These are phyloP conservation scores for Oceanodroma tethys DNA, from an alignment of 2,113 vertebrate species.

Conservation along the genomic window DNA sequence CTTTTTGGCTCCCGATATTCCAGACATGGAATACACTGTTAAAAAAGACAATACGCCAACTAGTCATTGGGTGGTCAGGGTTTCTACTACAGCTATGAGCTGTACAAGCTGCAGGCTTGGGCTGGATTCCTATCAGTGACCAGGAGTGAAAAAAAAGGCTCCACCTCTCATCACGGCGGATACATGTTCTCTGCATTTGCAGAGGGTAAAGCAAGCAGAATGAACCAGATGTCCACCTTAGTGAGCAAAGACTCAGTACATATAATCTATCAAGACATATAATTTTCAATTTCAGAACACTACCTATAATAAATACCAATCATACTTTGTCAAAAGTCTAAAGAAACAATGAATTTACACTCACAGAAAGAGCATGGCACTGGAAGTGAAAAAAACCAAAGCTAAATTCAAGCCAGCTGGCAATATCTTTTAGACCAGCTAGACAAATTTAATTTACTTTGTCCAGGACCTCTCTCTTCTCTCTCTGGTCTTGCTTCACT, in stretches of 20 bases:
- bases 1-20: not conserved
- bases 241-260: not conserved
- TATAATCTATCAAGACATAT: not conserved
- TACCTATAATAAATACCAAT: not conserved
- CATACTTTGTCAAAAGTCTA: not conserved
- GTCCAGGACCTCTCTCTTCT: not conserved
- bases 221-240: not conserved
- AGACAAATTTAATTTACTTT: constrained; percentile 34
- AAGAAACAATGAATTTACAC: not conserved
- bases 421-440: not conserved
- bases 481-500: constrained; percentile 4
- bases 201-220: not conserved
- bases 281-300: not conserved
- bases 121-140: not conserved
- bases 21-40: not conserved
- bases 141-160: not conserved
- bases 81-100: not conserved
- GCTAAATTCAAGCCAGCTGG: constrained; percentile 1
- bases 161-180: not conserved
- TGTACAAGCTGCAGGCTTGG: not conserved
- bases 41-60: not conserved
- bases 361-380: not conserved
- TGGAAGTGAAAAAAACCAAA: not conserved
- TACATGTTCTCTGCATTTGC: not conserved
- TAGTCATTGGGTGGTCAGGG: not conserved